Base-by-base conservation (phyloP, 1,140 invertebrate species). In the Centruroides sculpturatus region DNA sequence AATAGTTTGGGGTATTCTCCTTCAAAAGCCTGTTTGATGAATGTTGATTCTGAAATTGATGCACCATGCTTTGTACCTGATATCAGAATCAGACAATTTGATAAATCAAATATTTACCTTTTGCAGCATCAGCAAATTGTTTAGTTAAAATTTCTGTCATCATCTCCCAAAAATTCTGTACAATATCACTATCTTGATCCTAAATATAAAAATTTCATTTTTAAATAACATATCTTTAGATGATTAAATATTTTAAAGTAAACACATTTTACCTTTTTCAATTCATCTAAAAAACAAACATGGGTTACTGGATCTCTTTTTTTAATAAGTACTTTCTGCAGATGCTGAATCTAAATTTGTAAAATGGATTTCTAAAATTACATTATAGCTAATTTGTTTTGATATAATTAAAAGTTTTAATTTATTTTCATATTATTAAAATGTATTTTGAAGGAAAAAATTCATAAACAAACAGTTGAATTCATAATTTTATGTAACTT, bases 1-100 rank as follows among this genome's bases (percentile, higher is more conserved):
- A 94, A 75, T 57, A 93, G 77, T 71, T 87, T 91, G 13, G 90
- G 89, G 75, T 85, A 93, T 73, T 93, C 89, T 55, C 85, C 85
- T 76, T 93, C 89, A 57, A 93, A 78, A 48, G 86, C 84, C 75
- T 92, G 87, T 68, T 85, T 87, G n/a, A 91, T 79, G 67, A 85
- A 83, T 52, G 81, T 77, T 0, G 85, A 83, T 55, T 72, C 78
- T 79, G 62, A 48, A 64, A 67, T 41, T 41, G 41, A 41, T 41
- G 41, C 41, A 23, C 23, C 23, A 23, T 23, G 23, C 23, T 2
- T 23, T 23, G 23, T 23, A 23, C 23, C 0, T 2, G 23, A 23
- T 23, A 23, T 23, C 23, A 23, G 23, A 23, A 23, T 23, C 23
- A 23, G 23, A 23, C 2, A 23, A 23, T 23, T 23, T 23, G 23